These are phyloP conservation scores for Maccullochella peelii DNA, from an alignment of 2,113 vertebrate genomes.

Conservation along the genomic window DNA sequence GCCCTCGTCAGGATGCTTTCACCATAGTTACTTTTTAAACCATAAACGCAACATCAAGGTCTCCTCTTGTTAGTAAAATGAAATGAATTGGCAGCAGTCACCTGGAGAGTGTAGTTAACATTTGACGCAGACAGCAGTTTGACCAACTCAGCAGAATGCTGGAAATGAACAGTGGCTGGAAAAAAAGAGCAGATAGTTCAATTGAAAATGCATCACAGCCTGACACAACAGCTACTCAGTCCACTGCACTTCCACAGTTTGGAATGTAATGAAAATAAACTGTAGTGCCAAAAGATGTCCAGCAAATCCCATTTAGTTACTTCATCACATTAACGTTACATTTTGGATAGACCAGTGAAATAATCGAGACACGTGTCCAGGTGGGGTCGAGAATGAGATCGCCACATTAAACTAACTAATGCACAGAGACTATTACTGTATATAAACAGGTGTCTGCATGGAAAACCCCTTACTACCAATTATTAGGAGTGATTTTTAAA, in stretches of 20 bases:
- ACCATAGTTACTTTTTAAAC: slow-evolving; percentile 11
- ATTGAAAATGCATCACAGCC: background rate
- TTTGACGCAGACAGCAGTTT: slow-evolving; percentile 90
- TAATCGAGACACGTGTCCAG: background rate
- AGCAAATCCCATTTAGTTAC: background rate
- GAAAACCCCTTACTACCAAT: background rate
- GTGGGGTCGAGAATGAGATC: background rate
- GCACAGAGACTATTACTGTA: background rate
- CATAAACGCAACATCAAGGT: background rate
- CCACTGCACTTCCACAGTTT: background rate
- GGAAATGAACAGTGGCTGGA: slow-evolving; percentile 95
- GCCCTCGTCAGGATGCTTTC: background rate
- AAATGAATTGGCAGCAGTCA: slow-evolving; percentile 61
- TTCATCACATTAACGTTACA: background rate
- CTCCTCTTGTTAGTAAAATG: background rate
- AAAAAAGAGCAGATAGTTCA: slow-evolving; percentile 66
- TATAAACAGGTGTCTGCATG: background rate
- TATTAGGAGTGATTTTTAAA: background rate
- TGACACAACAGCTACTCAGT: background rate
- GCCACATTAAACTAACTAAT: background rate
- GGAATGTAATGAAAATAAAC: background rate
- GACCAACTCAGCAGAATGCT: slow-evolving; percentile 96
- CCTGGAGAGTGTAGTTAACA: slow-evolving; percentile 95
- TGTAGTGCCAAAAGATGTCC: background rate
- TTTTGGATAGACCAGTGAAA: background rate